Evolutionary conservation across 2,797 vertebrate species (phyloP).

Genomic region (Pelobates cultripes): DNA sequence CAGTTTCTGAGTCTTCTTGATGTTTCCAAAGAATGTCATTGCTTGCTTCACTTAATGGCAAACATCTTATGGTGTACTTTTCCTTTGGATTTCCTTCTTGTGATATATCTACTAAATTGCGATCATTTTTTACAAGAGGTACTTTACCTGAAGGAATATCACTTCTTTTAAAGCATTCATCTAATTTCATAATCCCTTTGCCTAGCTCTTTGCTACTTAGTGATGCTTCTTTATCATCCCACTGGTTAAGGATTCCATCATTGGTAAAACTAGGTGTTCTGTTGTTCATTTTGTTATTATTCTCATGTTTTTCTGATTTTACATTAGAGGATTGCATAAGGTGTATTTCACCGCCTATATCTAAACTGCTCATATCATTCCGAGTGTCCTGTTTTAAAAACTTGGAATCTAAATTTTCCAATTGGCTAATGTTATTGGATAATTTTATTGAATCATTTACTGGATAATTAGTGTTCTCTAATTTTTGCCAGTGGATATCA

Average conservation of each 20-base stretch:
- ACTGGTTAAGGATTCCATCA: constrained; percentile 44
- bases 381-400: not conserved
- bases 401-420: not conserved
- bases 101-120: constrained; percentile 55
- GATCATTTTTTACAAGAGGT: constrained; percentile 59
- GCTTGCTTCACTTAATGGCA: not conserved
- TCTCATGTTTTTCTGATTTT: not conserved
- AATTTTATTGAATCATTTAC: not conserved
- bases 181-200: not conserved
- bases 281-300: constrained; percentile 59
- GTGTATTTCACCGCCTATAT: not conserved
- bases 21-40: not conserved
- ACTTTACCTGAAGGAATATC: constrained; percentile 40
- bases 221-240: constrained; percentile 40
- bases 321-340: not conserved
- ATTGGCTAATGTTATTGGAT: not conserved
- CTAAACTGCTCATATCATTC: not conserved
- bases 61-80: not conserved
- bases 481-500: constrained; percentile 52
- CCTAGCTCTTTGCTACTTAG: constrained; percentile 50
- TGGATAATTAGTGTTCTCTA: constrained; percentile 21
- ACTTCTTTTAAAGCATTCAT: not conserved
- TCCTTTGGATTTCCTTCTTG: constrained; percentile 50
- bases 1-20: not conserved
- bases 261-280: constrained; percentile 59